Conservation (phyloP, 2,888 invertebrate genomes). For the Cephus pygmeus region DNA sequence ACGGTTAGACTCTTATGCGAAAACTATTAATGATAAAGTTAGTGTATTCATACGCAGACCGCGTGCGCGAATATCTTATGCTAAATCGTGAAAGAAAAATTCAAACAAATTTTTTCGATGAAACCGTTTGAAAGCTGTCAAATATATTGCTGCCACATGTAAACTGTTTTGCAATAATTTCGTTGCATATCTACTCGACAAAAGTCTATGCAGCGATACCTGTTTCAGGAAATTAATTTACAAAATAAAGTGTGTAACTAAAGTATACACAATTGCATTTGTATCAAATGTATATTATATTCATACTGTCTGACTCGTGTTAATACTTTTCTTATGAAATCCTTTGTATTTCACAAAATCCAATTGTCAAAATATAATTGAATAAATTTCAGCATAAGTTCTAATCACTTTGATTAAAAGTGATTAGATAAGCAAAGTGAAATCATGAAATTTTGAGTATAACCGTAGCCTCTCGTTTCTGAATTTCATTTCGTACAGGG, state of each 20-base stretch:
- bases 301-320: background rate
- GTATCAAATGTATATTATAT: background rate
- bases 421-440: background rate
- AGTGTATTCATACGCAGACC: background rate
- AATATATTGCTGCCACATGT: background rate
- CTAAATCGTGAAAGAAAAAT: background rate
- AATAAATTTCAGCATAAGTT: background rate
- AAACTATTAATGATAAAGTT: background rate
- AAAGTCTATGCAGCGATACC: background rate
- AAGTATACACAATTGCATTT: background rate
- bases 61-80: background rate
- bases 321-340: background rate
- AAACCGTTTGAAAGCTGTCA: background rate
- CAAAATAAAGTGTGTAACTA: background rate
- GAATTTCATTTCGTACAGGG: background rate
- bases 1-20: background rate
- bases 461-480: background rate
- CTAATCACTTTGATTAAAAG: background rate
- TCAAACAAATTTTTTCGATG: background rate
- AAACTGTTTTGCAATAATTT: background rate
- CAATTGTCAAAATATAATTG: background rate
- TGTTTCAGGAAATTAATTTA: background rate
- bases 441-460: background rate
- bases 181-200: background rate
- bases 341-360: background rate